Evolutionary conservation across 2,797 vertebrate genomes (phyloP).

Genomic region (Apodemus agrarius): DNA sequence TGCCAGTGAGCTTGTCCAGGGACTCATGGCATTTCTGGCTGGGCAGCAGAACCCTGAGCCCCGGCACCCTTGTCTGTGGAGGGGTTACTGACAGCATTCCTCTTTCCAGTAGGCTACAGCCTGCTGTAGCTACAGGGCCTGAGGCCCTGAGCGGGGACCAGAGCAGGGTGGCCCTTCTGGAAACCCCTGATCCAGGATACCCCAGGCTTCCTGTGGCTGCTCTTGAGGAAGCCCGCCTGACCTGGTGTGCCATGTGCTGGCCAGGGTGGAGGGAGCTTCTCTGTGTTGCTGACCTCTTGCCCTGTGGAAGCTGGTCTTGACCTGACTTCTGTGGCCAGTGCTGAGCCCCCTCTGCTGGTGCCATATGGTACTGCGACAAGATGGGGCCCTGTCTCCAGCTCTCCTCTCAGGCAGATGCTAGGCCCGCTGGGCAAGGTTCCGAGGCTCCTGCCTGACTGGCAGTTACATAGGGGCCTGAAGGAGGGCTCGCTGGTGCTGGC

Average conservation of each 20-base stretch:
- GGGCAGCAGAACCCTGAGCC: neutral
- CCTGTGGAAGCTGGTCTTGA: accelerated
- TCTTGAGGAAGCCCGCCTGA: neutral
- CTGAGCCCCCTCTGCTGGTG: neutral
- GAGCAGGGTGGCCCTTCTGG: neutral
- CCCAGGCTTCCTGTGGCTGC: accelerated
- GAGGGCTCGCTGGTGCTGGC: neutral
- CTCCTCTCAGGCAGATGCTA: neutral
- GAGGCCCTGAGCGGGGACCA: neutral
- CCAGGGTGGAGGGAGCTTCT: accelerated
- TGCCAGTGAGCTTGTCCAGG: neutral
- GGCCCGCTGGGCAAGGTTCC: neutral
- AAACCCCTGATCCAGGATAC: neutral
- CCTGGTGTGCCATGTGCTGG: accelerated
- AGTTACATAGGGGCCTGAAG: neutral
- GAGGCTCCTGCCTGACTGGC: neutral
- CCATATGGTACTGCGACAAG: neutral
- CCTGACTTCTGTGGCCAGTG: neutral
- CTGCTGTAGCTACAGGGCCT: neutral
- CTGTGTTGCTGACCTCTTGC: accelerated
- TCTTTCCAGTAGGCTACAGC: neutral
- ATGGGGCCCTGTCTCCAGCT: too few species aligned
- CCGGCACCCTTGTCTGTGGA: neutral
- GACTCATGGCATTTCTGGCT: neutral
- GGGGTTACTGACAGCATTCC: accelerated